Evolutionary conservation across 2,113 vertebrate species (phyloP), one percentile per base, ranked within the genome.

Genomic region (Muscicapa adusta): DNA sequence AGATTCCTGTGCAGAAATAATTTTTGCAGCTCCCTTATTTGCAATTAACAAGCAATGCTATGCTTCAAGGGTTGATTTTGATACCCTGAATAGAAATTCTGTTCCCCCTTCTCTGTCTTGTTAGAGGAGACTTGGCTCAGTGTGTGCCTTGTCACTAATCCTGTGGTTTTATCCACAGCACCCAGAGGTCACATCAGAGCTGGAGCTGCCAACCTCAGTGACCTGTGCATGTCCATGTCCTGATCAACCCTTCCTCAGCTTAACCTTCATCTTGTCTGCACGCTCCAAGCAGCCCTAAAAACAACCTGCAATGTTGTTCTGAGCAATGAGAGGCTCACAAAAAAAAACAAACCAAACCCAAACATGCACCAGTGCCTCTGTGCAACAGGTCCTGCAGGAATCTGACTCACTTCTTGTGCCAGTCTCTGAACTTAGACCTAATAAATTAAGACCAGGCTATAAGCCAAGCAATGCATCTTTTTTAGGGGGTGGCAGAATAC

Each of bases 381-480:
- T 7, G 42, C 75, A 76, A 82, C 89, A 85, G n/a, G 43, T 83
- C 51, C 47, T 81, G 74, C 6, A 5, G 50, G 65, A 92, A 67
- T 23, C 62, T 13, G 18, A 36, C 26, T 68, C 53, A 8, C 23
- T 40, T 82, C 65, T 34, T 56, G n/a, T 65, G 67, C 29, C 86
- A 75, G 28, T 31, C 63, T 85, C 90, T 91, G 89, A 84, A 91
- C 86, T 25, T 43, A 73, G 33, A 74, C 48, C 56, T 86, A 78
- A 81, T 80, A 91, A 93, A 85, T 89, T 82, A 88, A 36, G 50
- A 42, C 40, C 73, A 88, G 67, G 60, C 67, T 57, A 66, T 54
- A 80, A 97, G 43, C 70, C 67, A 96, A 95, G 96, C 78, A 51
- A 91, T n/a, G 31, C 42, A 38, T 79, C 88, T 82, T 71, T 88